phyloP scores from a whole-genome alignment of 2,888 invertebrate species.

The Mythimna lalbum region DNA sequence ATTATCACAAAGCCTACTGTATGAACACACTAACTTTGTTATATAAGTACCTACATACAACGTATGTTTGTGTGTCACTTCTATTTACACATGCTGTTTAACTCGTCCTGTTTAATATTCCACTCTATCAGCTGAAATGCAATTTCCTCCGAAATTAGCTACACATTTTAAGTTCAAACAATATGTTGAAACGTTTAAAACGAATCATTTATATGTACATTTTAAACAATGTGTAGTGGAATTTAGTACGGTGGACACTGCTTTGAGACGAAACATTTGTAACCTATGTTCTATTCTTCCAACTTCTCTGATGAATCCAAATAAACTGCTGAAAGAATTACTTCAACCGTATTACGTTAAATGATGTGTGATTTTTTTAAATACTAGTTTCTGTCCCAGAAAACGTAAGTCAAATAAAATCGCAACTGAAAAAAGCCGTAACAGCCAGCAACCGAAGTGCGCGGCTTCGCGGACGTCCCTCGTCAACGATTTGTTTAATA shows the following conservation, averaged over 20 bases:
- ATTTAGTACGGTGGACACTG: background rate
- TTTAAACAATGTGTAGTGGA: background rate
- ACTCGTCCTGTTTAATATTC: slow-evolving; percentile 7
- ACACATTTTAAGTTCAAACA: background rate
- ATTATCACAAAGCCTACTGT: slow-evolving; percentile 32
- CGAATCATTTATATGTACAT: no score
- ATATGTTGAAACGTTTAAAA: background rate
- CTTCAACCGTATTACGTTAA: background rate
- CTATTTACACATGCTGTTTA: background rate
- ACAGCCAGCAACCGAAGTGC: background rate
- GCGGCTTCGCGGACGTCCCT: slow-evolving; percentile 18
- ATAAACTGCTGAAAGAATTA: background rate
- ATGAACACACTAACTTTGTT: slow-evolving; percentile 11
- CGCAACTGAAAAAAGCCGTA: background rate
- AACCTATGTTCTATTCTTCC: background rate
- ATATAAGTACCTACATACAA: background rate
- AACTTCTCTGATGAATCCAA: background rate
- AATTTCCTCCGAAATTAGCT: background rate
- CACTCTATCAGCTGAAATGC: background rate
- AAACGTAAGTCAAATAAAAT: background rate
- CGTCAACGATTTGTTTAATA: slow-evolving; percentile 39
- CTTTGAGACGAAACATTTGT: background rate
- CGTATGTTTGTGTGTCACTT: background rate
- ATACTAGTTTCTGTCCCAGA: background rate
- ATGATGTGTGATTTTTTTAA: background rate